These are phyloP conservation scores for Grapholita molesta DNA, from an alignment of 1,140 invertebrate genomes.

Conservation along the genomic window DNA sequence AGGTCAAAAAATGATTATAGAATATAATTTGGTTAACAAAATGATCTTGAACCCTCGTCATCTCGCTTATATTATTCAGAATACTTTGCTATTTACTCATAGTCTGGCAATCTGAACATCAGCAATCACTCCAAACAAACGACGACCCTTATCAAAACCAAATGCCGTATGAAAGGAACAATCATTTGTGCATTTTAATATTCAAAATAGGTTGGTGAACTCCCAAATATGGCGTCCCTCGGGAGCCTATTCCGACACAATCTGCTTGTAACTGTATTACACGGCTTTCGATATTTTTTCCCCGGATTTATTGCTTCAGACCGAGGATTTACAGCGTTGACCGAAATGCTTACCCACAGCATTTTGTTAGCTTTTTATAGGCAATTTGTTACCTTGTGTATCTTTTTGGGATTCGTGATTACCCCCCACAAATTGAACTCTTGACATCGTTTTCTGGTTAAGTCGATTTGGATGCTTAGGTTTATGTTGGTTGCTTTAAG, in stretches of 20 bases:
- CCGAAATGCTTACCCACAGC: slow-evolving; percentile 62
- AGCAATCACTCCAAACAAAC: slow-evolving; percentile 16
- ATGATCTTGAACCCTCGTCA: not conserved
- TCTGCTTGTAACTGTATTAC: slow-evolving; percentile 54
- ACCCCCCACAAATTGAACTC: slow-evolving; percentile 47
- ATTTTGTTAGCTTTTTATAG: slow-evolving; percentile 72
- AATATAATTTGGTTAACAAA: not conserved
- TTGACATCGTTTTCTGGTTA: slow-evolving; percentile 39
- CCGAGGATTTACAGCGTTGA: slow-evolving; percentile 65
- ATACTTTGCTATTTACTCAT: not conserved
- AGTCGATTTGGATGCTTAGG: not conserved
- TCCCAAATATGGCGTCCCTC: slow-evolving; percentile 29
- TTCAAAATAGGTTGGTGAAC: slow-evolving; percentile 34
- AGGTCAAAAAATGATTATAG: not conserved
- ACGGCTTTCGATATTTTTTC: slow-evolving; percentile 57
- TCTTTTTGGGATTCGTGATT: slow-evolving; percentile 54
- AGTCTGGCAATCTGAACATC: not conserved
- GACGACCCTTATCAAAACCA: slow-evolving; percentile 17
- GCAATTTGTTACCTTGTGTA: slow-evolving; percentile 66
- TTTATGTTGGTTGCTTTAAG: not conserved
- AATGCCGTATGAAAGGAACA: slow-evolving; percentile 22
- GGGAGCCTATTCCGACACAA: slow-evolving; percentile 36
- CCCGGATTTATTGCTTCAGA: slow-evolving; percentile 52
- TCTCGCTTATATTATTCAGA: not conserved
- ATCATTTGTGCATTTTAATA: slow-evolving; percentile 28